Conservation (phyloP, 2,888 invertebrate genomes). For the Eupelmus urozonus region DNA sequence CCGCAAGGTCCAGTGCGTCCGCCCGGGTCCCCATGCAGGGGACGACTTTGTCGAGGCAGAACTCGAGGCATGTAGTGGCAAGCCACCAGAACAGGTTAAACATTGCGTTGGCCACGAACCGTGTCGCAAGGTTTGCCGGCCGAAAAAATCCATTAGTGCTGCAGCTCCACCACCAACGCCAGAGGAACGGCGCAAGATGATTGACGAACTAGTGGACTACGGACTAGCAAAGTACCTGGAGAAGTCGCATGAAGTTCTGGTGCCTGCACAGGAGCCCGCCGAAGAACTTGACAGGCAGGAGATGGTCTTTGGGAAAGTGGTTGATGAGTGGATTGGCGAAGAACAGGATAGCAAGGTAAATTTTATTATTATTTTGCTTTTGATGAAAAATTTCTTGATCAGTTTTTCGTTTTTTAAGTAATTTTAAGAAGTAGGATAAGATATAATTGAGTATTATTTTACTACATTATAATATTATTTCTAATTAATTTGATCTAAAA, state of each 20-base stretch:
- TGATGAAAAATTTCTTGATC: no score
- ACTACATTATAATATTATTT: no score
- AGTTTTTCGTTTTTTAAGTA: no score
- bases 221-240: conserved; percentile 64
- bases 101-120: conserved; percentile 66
- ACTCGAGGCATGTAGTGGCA: conserved; percentile 67
- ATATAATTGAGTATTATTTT: no score
- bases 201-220: conserved; percentile 67
- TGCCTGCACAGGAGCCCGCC: background rate
- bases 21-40: conserved; percentile 75
- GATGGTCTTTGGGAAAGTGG: background rate
- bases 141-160: no score
- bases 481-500: no score
- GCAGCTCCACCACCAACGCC: background rate
- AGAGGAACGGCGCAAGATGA: conserved; percentile 46
- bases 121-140: conserved; percentile 65
- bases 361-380: no score
- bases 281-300: background rate
- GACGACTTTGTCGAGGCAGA: conserved; percentile 76
- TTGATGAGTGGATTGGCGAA: background rate
- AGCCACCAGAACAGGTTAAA: conserved; percentile 66
- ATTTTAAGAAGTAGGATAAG: no score
- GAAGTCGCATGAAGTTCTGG: no score
- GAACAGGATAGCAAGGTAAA: background rate
- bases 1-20: conserved; percentile 79